Base-by-base conservation (phyloP, 2,113 vertebrate genomes). In the Martes martes region DNA sequence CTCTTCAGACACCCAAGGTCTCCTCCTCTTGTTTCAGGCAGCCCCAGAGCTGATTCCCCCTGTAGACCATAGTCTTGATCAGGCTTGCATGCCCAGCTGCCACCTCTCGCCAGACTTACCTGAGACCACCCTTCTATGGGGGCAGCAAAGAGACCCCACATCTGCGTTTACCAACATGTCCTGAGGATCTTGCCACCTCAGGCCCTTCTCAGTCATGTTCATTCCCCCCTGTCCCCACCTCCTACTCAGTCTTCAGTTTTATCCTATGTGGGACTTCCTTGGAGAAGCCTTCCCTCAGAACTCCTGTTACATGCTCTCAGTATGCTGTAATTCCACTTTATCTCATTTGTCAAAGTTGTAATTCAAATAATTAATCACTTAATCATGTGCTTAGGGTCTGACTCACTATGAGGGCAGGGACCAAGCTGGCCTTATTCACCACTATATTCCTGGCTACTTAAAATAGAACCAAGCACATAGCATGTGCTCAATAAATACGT, bases 221-320 rank as follows among this genome's bases (percentile, higher is more conserved):
- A 26, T 4, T 21, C n/a, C 31, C 23, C 13, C 23, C 36, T 59
- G 2, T 21, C 50, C 6, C 14, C 9, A 69, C 0, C 10, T 36
- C 50, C 45, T 33, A 26, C 21, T 90, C 24, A 26, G 52, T 7
- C 69, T 73, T 83, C 23, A 52, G 11, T 42, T 36, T 81, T 14
- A 31, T n/a, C 74, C 45, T 52, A 73, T 71, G 18, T 19, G 28
- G 36, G 24, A 10, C 4, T 50, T 55, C 18, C 52, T 71, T 36
- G 65, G 45, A 94, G 7, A 93, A 39, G 7, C 26, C 33, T 91
- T 90, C 5, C 28, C 33, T 65, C 13, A n/a, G n/a, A 65, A 2
- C 8, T 15, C 4, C 39, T 31, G 9, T 16, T 57, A 26, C 0
- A 14, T 2, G 2, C 11, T 47, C 11, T 14, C 24, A 11, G 42